Percentiles rank a stretch among this genome's conserved stretches.
phyloP scores from a whole-genome alignment of 2,797 vertebrate species.

The Odontamblyopus rebecca region DNA sequence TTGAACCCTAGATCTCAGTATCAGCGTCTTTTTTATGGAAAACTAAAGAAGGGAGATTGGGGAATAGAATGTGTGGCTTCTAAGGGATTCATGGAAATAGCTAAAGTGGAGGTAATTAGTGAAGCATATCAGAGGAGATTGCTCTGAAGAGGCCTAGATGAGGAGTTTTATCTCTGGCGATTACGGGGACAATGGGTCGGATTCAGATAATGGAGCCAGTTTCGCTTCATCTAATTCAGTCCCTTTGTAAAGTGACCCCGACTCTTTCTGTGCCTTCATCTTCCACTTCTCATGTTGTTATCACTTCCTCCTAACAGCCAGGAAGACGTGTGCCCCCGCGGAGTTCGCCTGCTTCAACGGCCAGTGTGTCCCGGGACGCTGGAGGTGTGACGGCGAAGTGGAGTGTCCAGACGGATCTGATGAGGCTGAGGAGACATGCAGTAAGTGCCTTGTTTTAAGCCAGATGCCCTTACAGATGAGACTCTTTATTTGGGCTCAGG shows the following conservation, averaged over 20 bases:
- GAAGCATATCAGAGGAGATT: conserved; percentile 19
- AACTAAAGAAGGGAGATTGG: conserved; percentile 41
- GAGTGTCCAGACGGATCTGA: conserved; percentile 93
- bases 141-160: conserved; percentile 13
- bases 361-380: conserved; percentile 90
- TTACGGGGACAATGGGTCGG: conserved; percentile 33
- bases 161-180: conserved; percentile 41
- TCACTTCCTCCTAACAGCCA: conserved; percentile 77
- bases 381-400: conserved; percentile 94
- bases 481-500: neutral
- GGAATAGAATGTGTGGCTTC: conserved; percentile 9
- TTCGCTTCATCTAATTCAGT: conserved; percentile 20
- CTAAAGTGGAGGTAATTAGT: conserved; percentile 46
- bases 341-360: conserved; percentile 93
- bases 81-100: conserved; percentile 27
- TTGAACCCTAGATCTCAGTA: conserved; percentile 42
- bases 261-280: neutral
- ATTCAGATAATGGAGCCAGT: conserved; percentile 38
- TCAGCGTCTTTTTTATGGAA: conserved; percentile 37
- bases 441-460: conserved; percentile 72
- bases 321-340: conserved; percentile 88
- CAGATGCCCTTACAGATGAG: neutral
- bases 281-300: conserved; percentile 15
- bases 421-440: conserved; percentile 89
- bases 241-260: neutral